Base-by-base conservation (phyloP, 2,888 invertebrate genomes). In the Lepetodrilus schrolli region DNA sequence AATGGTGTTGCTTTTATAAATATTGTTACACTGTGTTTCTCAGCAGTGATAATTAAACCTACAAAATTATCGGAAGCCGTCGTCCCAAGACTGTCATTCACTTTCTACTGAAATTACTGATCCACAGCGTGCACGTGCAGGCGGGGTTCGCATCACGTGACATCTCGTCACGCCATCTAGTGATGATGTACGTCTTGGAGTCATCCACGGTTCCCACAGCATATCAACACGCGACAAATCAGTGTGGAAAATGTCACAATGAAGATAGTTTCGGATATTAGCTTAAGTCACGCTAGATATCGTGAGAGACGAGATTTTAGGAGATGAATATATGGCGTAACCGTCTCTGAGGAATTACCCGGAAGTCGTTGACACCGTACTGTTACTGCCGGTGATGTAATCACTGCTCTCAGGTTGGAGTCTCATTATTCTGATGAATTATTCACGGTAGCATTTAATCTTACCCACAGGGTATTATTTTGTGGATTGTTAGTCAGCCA, bases 391-490 rank as follows among this genome's bases (percentile, higher is more conserved):
- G 34, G 30, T 58, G 58, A 58, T 58, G 30, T 58, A 30, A 58
- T 58, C 58, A 34, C 58, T 58, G 30, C 58, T 58, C 58, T 13
- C 58, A 58, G 58, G 34, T 58, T 30, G 58, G 58, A 30, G 26
- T 58, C 34, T 34, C 26, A 58, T 58, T 58, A 58, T 34, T 23
- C 7, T 58, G 26, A 30, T 58, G 26, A 58, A 58, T 58, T 30
- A 58, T 58, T 23, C 58, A 58, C 58, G 58, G 34, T 58, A 58
- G 26, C 58, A 58, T 30, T 58, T 58, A 58, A 58, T 58, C 58
- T 34, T 30, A n/a, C 30, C 26, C 26, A 26, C 17, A 17, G 17
- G 30, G 30, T 30, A 8, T 23, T 58, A n/a, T n/a, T n/a, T n/a
- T n/a, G n/a, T n/a, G n/a, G n/a, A n/a, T n/a, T n/a, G n/a, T n/a